Percentiles rank a stretch among this genome's conserved stretches.
Evolutionary conservation across 2,888 invertebrate genomes (phyloP).

Genomic region (Odontothrips loti): DNA sequence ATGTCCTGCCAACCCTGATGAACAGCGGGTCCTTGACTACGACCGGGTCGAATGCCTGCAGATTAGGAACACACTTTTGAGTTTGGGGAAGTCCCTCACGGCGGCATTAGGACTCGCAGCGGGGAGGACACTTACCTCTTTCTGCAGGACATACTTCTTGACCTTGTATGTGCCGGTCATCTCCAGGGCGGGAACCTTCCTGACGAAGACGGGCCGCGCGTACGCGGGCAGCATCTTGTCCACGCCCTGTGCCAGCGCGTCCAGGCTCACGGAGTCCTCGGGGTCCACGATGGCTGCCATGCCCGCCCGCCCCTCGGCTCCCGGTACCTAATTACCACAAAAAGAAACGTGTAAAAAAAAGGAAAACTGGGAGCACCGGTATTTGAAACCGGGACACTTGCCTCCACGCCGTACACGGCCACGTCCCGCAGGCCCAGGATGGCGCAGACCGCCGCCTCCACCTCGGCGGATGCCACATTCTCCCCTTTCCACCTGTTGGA

Average conservation of each 20-base stretch:
- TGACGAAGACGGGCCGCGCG: constrained; percentile 83
- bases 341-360: no score
- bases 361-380: no score
- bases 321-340: constrained; percentile 58
- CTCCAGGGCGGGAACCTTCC: constrained; percentile 72
- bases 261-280: constrained; percentile 55
- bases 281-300: constrained; percentile 87
- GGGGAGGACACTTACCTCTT: constrained; percentile 53
- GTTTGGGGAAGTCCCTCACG: not conserved
- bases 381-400: constrained; percentile 40
- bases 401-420: constrained; percentile 57
- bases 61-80: not conserved
- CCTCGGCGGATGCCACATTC: constrained; percentile 64
- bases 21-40: not conserved
- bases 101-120: not conserved
- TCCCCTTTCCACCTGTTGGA: constrained; percentile 56
- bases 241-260: constrained; percentile 59
- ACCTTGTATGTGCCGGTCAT: constrained; percentile 89
- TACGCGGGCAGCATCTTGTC: constrained; percentile 73
- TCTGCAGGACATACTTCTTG: constrained; percentile 80
- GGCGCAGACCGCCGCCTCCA: constrained; percentile 59
- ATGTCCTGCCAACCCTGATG: not conserved
- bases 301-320: constrained; percentile 81
- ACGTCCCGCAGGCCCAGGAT: constrained; percentile 51
- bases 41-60: not conserved